Conservation (phyloP, 2,113 vertebrate species). For the Tragelaphus buxtoni region DNA sequence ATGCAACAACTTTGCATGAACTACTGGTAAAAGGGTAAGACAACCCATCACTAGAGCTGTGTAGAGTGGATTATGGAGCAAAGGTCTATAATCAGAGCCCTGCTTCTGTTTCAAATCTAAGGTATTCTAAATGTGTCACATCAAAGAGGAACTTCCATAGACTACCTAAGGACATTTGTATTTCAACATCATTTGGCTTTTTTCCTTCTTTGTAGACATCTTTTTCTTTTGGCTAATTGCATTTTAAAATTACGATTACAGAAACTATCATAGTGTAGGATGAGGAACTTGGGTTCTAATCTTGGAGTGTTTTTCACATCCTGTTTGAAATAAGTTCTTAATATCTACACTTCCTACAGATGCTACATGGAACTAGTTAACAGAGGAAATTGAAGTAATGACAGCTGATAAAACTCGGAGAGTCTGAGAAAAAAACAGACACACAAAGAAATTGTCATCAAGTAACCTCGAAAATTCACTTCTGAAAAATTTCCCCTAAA, state of each 20-base stretch:
- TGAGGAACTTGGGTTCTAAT: background rate
- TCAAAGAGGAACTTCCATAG: background rate
- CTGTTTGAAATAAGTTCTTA: background rate
- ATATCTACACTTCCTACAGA: background rate
- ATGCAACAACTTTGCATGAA: constrained; percentile 85
- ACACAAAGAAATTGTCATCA: background rate
- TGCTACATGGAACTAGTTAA: background rate
- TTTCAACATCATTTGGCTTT: background rate
- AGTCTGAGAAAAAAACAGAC: background rate
- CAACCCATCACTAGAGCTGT: background rate
- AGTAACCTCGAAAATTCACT: background rate
- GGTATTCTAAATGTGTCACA: background rate
- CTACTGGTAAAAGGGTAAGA: constrained; percentile 89
- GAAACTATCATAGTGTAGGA: background rate
- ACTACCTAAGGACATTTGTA: background rate
- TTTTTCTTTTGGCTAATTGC: background rate
- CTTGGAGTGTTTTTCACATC: background rate
- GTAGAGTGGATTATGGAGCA: no score
- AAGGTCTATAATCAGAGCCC: background rate
- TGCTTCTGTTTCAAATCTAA: background rate
- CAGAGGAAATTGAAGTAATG: background rate
- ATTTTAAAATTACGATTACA: background rate
- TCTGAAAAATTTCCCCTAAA: background rate
- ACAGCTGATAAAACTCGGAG: background rate
- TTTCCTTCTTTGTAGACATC: background rate